Conservation (phyloP, 2,113 vertebrate species). For the Clinocottus analis region DNA sequence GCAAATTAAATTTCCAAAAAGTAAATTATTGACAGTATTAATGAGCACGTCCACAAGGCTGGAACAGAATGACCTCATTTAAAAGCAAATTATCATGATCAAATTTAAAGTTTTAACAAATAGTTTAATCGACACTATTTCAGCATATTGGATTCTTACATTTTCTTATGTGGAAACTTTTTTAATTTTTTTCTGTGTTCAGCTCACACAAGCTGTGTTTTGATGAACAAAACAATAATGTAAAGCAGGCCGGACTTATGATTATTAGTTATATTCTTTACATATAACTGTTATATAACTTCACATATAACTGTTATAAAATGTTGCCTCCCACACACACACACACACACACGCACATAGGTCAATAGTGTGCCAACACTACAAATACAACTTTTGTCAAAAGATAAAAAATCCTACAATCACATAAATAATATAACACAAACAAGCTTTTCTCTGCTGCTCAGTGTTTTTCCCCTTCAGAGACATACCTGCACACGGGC, state of each 20-base stretch:
- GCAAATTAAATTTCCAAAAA: neutral
- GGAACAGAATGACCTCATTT: neutral
- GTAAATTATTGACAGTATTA: neutral
- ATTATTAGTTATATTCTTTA: neutral
- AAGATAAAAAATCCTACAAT: neutral
- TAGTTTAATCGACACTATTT: no score
- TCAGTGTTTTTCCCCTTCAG: neutral
- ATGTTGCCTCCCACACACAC: no score
- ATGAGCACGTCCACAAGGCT: neutral
- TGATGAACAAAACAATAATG: neutral
- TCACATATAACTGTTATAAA: no score
- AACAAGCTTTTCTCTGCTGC: no score
- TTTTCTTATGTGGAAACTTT: no score
- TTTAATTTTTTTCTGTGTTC: no score
- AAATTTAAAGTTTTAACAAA: neutral
- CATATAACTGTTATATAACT: no score
- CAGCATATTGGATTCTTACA: no score
- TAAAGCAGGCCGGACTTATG: neutral
- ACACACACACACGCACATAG: no score
- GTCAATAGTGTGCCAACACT: no score
- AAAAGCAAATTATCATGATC: neutral
- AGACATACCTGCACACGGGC: slow-evolving; percentile 93
- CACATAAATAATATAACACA: neutral
- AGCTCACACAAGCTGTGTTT: neutral
- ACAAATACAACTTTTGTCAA: no score